Evolutionary conservation across 2,888 invertebrate genomes (phyloP), one percentile per base, ranked within the genome.

Genomic region (Pristionchus arcanus): DNA sequence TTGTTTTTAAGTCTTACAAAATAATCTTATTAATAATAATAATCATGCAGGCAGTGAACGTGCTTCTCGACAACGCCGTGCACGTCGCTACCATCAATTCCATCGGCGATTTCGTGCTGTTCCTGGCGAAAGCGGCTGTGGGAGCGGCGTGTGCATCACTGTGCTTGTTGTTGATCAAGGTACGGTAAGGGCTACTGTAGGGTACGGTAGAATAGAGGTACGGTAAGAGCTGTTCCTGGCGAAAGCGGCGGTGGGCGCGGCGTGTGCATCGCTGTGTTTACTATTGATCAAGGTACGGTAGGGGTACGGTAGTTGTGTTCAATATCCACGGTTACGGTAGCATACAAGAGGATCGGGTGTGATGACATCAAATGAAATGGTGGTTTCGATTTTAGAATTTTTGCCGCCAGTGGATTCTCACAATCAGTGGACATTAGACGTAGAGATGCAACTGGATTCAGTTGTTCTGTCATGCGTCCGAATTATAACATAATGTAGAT

Each of bases 71-170:
- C 95, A 97, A 98, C 95, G 97, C 97, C 0, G 95, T 98, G 68
- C 97, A 98, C 96, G 97, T 98, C 92, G 97, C 97, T 0, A 97
- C 98, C 0, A 97, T 98, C 90, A 98, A 98, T 96, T 97, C 97
- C 93, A 97, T 98, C 81, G 98, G 98, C 11, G 98, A 98, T 95
- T 98, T 98, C 95, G 97, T 98, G 91, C 96, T 98, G 84, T 98
- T 98, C 95, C 96, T 98, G 92, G 98, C 97, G 89, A 97, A 96
- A 94, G 96, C 97, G 94, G 87, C 87, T 25, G 87, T 88, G 19
- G 71, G 74, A 15, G 87, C 87, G 0, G 71, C 74, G 7, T 42
- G 71, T 34, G 87, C 87, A 2, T 37, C 87, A 53, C 21, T 55
- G 25, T 88, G 74, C 25, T 9, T 74, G 15, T 25, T 88, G 15